Evolutionary conservation across 2,888 invertebrate species (phyloP).

Genomic region (Parapristionchus giblindavisi): DNA sequence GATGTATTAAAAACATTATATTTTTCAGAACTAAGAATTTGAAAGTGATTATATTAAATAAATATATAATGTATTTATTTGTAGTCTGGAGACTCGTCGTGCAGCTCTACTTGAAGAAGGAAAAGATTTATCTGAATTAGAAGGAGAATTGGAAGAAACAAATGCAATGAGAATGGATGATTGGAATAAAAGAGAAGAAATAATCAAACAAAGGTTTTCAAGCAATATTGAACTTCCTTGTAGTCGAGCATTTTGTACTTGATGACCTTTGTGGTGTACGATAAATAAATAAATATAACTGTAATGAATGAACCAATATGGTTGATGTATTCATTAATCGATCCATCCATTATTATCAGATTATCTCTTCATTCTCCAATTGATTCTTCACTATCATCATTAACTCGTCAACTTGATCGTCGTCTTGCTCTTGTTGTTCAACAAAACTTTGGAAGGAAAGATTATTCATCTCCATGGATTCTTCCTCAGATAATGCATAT

Average conservation of each 20-base stretch:
- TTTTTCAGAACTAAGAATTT: no score
- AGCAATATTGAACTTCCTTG: no score
- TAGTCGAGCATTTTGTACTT: no score
- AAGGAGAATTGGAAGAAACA: slow-evolving; percentile 64
- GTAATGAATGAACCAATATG: no score
- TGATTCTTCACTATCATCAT: slow-evolving; percentile 32
- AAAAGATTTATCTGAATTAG: slow-evolving; percentile 64
- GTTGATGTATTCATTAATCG: no score
- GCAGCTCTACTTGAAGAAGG: slow-evolving; percentile 59
- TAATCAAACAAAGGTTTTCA: slow-evolving; percentile 36
- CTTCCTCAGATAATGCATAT: slow-evolving; percentile 58
- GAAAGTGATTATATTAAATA: no score
- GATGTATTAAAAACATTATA: no score
- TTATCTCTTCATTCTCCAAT: neutral
- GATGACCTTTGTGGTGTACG: no score
- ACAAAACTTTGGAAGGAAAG: slow-evolving; percentile 50
- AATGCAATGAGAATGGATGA: slow-evolving; percentile 60
- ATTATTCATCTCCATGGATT: slow-evolving; percentile 61
- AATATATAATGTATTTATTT: no score
- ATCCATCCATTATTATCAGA: no score
- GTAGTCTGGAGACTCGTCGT: slow-evolving; percentile 58
- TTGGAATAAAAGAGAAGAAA: slow-evolving; percentile 49
- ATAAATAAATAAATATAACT: no score
- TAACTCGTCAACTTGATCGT: slow-evolving; percentile 51
- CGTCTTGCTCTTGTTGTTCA: slow-evolving; percentile 62